Conservation (phyloP, 2,888 invertebrate genomes). For the Desoria tigrina region DNA sequence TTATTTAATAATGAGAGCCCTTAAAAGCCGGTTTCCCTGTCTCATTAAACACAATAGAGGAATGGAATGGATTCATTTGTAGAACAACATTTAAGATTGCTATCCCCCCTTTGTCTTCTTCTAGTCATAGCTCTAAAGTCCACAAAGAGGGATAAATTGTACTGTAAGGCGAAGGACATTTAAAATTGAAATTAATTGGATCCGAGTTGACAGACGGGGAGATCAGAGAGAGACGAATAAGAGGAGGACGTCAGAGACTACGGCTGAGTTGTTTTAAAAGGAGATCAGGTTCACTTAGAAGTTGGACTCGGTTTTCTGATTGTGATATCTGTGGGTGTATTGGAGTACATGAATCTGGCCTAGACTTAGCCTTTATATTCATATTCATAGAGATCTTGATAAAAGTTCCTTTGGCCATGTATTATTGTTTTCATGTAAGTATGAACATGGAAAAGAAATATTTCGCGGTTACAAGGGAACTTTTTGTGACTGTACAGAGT, state of each 20-base stretch:
- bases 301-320: background rate
- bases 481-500: too few relatives aligned
- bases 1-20: constrained; percentile 16
- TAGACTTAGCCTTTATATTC: background rate
- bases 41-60: constrained; percentile 1
- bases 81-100: background rate
- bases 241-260: background rate
- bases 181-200: constrained; percentile 19
- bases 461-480: too few relatives aligned
- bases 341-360: background rate
- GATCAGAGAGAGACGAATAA: too few relatives aligned
- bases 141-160: background rate
- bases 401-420: too few relatives aligned
- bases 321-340: background rate
- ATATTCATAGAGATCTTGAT: too few relatives aligned
- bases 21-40: constrained; percentile 12
- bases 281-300: background rate
- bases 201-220: constrained; percentile 11
- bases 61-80: background rate
- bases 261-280: background rate
- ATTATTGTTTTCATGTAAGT: too few relatives aligned
- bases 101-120: background rate
- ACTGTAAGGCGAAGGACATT: background rate
- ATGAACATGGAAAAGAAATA: too few relatives aligned
- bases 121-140: background rate